Evolutionary conservation across 2,888 invertebrate genomes (phyloP), one percentile per base, ranked within the genome.

Genomic region (Andrena bucephala): DNA sequence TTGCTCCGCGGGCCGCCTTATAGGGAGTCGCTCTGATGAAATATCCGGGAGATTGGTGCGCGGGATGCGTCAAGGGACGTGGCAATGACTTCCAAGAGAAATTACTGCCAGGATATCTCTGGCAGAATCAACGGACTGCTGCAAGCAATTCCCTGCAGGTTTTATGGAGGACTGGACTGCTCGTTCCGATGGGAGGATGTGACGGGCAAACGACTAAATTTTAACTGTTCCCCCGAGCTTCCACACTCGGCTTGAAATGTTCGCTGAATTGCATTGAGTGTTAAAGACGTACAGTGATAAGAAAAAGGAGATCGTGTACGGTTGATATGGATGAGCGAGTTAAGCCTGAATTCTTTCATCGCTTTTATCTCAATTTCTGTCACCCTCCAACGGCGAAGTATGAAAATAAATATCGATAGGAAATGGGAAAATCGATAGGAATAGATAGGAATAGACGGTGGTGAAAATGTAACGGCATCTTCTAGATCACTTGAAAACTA

Each of bases 101-200:
- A 68, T 79, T 79, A 71, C 59, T 7, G 24, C 1, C 24, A 5
- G 27, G 52, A 8, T 77, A 67, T 69, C 65, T 79, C 10, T 0
- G 52, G 20, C 50, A 27, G 57, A 66, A 60, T 79, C 70, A 31
- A 60, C 63, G 42, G 59, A 27, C 52, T 62, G 20, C 60, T 71
- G 36, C 29, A 48, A 16, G 63, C 50, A n/a, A 68, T 72, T 52
- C 20, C 0, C 16, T 8, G 8, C 1, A 3, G 6, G 68, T 80
- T 70, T 70, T 57, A 16, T 33, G n/a, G 13, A 24, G 13, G 29
- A 70, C 65, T 66, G 33, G 24, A 2, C 59, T 31, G 42, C n/a
- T 57, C 57, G 42, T 20, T 66, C 42, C 57, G 54, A 16, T 54
- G 13, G 36, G 10, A 36, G 33, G 16, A 54, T 68, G 16, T 16